Evolutionary conservation across 30 jellyfish, hydroid and myxozoan genomes (phyloP), one percentile per base, ranked within the genome.

Genomic region (Morbakka virulenta): DNA sequence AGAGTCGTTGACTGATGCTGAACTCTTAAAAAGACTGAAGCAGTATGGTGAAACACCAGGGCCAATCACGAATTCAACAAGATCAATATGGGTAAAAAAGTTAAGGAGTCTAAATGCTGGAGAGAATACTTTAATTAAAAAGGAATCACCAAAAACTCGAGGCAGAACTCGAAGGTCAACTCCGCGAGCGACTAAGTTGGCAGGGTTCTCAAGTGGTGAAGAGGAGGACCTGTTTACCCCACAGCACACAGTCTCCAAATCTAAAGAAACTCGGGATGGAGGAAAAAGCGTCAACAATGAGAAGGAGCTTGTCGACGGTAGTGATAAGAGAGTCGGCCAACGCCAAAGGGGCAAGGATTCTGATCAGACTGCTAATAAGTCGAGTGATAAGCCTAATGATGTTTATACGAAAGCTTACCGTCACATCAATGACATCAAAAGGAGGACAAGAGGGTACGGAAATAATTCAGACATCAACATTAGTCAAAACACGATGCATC

Each of bases 171-270:
- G 93, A 20, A 35, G 81, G 50, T 81, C 93, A 4, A 50, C 71
- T 53, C 81, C 86, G 47, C 30, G 81, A 50, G 71, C 84, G 81
- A 67, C 85, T 53, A 88, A 88, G 67, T 65, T 88, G 4, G 84
- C 95, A 24, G 91, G 83, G 26, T 81, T 81, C 41, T 88, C 97
- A 24, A 88, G 93, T 57, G 97, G 79, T 14, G 97, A 81, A 61
- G 95, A 88, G 24, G 94, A 87, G n/a, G 83, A 52, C 28, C 57
- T 41, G 57, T 41, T 41, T 41, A 9, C 57, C 13, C 57, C 70
- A 48, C 47, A 0, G 64, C 50, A 13, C 24, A 27, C 52, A 71
- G 41, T 52, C 31, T 17, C 66, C 21, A 57, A 4, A 4, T 1
- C 79, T 26, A 3, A 4, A 23, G 2, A 24, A 67, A 13, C 64